Evolutionary conservation across 2,113 vertebrate species (phyloP), one percentile per base, ranked within the genome.

Genomic region (Triplophysa siluroides): DNA sequence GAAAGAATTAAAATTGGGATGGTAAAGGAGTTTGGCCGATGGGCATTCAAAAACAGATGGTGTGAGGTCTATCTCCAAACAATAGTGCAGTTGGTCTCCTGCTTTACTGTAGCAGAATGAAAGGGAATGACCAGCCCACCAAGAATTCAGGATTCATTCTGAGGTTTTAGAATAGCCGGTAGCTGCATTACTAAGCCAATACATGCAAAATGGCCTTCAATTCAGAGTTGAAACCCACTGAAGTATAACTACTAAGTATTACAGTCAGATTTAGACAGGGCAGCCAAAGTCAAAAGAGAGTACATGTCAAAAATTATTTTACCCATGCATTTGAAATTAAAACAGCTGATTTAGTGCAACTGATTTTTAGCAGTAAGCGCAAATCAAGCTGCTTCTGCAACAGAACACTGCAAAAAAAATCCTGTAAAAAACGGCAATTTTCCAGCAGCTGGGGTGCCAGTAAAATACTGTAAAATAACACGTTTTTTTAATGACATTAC

Each of bases 71-170:
- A 87, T 81, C 70, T 78, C 78, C 81, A 89, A 83, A 78, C 60
- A 77, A 80, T 83, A 78, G 76, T 50, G 83, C 71, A 79, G 41
- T 21, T 71, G 61, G 75, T 85, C 78, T 84, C 63, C 83, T 79
- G 19, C 41, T 84, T 91, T 89, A 90, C 87, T 90, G 84, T 69
- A 86, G 87, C 83, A 81, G 75, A 86, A 90, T 87, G 86, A 81
- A 85, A 88, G 88, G 91, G 90, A 92, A 91, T 91, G 89, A 90
- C 88, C 87, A 90, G 92, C 86, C 67, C 67, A 60, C 54, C 79
- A 73, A 78, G 54, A 61, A 41, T 80, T 50, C 75, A 62, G 77
- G 41, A 50, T 78, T 63, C 63, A 66, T 54, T 33, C 60, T 41
- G 65, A 38, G 75, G 60, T 62, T 38, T 79, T 23, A 60, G 65